Conservation (phyloP, 2,888 invertebrate genomes). For the Plagiodera versicolora region DNA sequence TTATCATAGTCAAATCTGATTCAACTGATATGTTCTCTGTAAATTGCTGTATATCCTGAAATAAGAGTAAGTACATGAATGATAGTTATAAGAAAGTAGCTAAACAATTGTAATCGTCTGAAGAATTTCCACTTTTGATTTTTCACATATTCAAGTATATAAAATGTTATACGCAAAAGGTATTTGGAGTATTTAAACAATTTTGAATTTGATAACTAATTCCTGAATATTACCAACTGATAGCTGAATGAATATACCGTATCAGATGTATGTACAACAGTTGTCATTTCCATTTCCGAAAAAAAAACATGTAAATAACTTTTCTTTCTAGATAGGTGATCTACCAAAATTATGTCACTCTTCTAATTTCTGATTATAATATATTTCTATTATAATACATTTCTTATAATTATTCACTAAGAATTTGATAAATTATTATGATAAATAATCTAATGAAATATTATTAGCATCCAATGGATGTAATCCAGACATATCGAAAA, state of each 20-base stretch:
- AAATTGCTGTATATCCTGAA: conserved; percentile 22
- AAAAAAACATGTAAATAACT: no score
- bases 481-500: conserved; percentile 44
- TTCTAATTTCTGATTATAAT: no score
- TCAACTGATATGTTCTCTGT: conserved; percentile 19
- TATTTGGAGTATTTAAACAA: conserved; percentile 29
- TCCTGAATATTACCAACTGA: background rate
- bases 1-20: conserved; percentile 27
- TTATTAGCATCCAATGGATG: conserved; percentile 34
- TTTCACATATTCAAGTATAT: conserved; percentile 36
- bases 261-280: background rate
- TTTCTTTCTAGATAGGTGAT: no score
- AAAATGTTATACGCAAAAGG: conserved; percentile 30
- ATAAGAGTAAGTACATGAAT: conserved; percentile 16
- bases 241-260: conserved; percentile 4
- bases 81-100: conserved; percentile 30
- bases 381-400: background rate
- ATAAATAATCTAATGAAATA: background rate
- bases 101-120: conserved; percentile 37
- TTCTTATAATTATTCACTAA: background rate
- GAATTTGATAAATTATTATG: background rate
- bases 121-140: conserved; percentile 34
- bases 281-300: no score
- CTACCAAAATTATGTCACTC: no score
- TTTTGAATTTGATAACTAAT: background rate